A percentile compares a stretch with the other conserved stretches of the same genome.
Conservation (phyloP, 92 coral and sea anemone species). For the Epizoanthus rinbou region DNA sequence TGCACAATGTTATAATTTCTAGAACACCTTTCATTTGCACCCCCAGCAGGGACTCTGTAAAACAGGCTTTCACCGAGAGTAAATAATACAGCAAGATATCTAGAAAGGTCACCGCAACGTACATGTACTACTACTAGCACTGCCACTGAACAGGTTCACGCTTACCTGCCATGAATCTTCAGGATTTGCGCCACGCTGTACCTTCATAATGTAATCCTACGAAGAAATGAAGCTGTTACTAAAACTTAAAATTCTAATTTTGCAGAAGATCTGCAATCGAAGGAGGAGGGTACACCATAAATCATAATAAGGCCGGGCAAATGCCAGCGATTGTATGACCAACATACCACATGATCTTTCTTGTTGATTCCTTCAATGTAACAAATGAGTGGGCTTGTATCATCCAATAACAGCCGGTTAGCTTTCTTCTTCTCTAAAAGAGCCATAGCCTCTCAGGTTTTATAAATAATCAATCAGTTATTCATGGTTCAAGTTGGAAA, state of each 20-base stretch:
- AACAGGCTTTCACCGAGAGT: too few relatives aligned
- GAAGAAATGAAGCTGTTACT: slow-evolving; percentile 9
- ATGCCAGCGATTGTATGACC: neutral
- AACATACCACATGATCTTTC: slow-evolving; percentile 90
- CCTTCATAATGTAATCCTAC: slow-evolving; percentile 92
- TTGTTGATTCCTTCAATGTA: slow-evolving; percentile 88
- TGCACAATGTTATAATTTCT: too few relatives aligned
- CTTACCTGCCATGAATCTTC: slow-evolving; percentile 94
- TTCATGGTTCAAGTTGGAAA: neutral
- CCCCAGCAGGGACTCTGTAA: too few relatives aligned
- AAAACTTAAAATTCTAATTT: neutral
- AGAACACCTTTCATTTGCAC: too few relatives aligned
- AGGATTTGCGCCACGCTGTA: slow-evolving; percentile 93
- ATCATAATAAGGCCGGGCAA: neutral
- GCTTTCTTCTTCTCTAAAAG: slow-evolving; percentile 56
- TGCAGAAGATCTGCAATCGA: neutral
- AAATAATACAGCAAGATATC: too few relatives aligned
- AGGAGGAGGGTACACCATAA: neutral
- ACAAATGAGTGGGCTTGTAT: slow-evolving; percentile 86
- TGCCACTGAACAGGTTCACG: too few relatives aligned
- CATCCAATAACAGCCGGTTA: slow-evolving; percentile 56
- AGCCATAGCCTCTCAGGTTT: slow-evolving; percentile 59
- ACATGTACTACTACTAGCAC: too few relatives aligned
- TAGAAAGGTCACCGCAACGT: too few relatives aligned
- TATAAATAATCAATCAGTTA: neutral